These are phyloP conservation scores for Congeria kusceri DNA, from an alignment of 2,888 invertebrate genomes.

Conservation along the genomic window DNA sequence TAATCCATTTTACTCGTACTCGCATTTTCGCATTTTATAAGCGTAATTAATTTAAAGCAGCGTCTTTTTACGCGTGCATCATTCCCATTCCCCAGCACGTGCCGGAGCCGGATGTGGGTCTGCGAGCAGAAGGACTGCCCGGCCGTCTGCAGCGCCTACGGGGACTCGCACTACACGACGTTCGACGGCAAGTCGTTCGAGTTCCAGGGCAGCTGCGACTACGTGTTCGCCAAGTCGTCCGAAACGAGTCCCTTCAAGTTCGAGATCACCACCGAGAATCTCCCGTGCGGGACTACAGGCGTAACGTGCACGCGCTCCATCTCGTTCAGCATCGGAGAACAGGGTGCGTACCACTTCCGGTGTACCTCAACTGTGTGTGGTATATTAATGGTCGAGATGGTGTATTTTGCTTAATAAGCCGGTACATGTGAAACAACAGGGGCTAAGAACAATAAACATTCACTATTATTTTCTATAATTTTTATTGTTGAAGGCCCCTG, in stretches of 20 bases:
- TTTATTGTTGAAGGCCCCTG: no score
- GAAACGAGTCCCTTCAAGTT: slow-evolving; percentile 71
- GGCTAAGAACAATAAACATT: no score
- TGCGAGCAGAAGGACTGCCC: slow-evolving; percentile 90
- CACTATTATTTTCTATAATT: no score
- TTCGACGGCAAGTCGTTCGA: slow-evolving; percentile 94
- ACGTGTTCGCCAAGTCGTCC: slow-evolving; percentile 89
- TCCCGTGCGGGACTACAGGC: slow-evolving; percentile 94
- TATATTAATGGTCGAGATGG: background rate
- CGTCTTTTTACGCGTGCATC: background rate
- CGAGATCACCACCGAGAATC: slow-evolving; percentile 92
- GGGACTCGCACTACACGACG: slow-evolving; percentile 95
- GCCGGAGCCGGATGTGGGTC: slow-evolving; percentile 90
- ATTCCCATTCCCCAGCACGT: slow-evolving; percentile 72
- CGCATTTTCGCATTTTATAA: no score
- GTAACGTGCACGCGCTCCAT: slow-evolving; percentile 95
- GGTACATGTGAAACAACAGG: no score
- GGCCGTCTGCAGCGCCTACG: slow-evolving; percentile 94
- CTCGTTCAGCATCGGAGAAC: slow-evolving; percentile 76
- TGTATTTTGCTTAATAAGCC: no score
- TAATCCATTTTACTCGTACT: no score
- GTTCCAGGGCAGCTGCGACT: slow-evolving; percentile 95
- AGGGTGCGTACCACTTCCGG: slow-evolving; percentile 50
- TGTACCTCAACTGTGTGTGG: background rate
- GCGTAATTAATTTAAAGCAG: no score